These are phyloP conservation scores for Sepiola atlantica DNA, from an alignment of 2,888 invertebrate genomes.

Conservation along the genomic window DNA sequence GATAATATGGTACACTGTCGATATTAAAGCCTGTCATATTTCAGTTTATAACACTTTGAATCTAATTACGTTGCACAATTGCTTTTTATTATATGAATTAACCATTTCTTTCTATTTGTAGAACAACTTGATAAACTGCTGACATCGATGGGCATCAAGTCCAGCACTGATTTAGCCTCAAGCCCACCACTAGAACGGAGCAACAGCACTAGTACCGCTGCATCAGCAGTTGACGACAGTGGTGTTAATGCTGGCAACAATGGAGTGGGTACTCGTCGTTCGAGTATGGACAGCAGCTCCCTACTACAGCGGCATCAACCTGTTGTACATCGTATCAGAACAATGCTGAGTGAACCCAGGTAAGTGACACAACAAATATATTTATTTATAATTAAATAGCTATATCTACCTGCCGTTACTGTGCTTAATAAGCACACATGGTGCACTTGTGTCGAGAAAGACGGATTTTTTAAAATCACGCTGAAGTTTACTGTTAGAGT, in stretches of 20 bases:
- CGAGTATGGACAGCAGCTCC: slow-evolving; percentile 46
- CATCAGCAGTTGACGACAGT: slow-evolving; percentile 40
- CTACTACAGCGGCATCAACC: slow-evolving; percentile 44
- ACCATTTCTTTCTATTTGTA: not conserved
- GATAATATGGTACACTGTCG: too few species aligned
- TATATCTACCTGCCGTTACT: too few species aligned
- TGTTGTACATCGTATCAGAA: slow-evolving; percentile 46
- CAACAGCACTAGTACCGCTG: slow-evolving; percentile 44
- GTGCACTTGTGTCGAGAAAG: too few species aligned
- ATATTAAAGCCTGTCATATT: too few species aligned
- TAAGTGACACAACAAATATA: not conserved
- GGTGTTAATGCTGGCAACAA: slow-evolving; percentile 44
- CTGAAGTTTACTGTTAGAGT: too few species aligned
- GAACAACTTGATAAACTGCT: slow-evolving; percentile 44
- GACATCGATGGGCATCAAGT: slow-evolving; percentile 37
- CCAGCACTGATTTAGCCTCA: not conserved
- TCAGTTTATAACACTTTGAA: too few species aligned
- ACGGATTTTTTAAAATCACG: too few species aligned
- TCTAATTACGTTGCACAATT: too few species aligned
- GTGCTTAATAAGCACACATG: too few species aligned
- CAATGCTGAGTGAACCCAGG: slow-evolving; percentile 47
- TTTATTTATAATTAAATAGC: too few species aligned
- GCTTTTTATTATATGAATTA: not conserved
- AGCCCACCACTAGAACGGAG: slow-evolving; percentile 46
- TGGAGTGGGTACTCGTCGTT: slow-evolving; percentile 39